Percentiles rank a stretch among this genome's conserved stretches.
Conservation (phyloP, 2,797 vertebrate genomes). For the Thunnus albacares region DNA sequence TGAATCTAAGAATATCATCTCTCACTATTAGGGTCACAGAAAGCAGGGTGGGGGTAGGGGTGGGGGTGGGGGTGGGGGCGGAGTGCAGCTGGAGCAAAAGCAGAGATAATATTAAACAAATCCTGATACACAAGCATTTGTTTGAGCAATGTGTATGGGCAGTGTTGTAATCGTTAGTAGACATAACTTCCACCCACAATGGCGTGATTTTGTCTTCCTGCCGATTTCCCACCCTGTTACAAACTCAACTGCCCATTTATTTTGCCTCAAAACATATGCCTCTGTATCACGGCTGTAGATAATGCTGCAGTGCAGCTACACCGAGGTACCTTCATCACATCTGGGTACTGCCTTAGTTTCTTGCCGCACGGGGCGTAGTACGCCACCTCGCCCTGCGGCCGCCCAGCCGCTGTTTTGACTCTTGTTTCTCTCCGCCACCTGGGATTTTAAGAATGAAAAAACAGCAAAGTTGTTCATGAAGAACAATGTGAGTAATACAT, state of each 20-base stretch:
- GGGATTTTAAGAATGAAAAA: constrained; percentile 37
- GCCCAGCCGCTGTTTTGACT: constrained; percentile 92
- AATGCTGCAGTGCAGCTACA: constrained; percentile 24
- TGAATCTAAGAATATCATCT: constrained; percentile 76
- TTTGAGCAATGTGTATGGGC: constrained; percentile 67
- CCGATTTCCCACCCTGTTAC: constrained; percentile 14
- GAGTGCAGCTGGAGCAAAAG: constrained; percentile 62
- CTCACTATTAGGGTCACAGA: constrained; percentile 72
- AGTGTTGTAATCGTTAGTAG: constrained; percentile 6
- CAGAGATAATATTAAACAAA: constrained; percentile 55
- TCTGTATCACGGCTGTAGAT: constrained; percentile 53
- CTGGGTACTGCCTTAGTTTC: constrained; percentile 97
- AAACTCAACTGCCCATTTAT: constrained; percentile 60
- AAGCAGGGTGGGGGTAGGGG: constrained; percentile 49
- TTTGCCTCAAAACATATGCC: constrained; percentile 65
- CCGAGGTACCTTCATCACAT: constrained; percentile 91
- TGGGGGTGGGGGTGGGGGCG: constrained; percentile 40
- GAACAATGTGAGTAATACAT: constrained; percentile 4
- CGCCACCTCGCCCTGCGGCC: constrained; percentile 94
- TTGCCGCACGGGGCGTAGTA: constrained; percentile 97
- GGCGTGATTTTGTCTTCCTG: not conserved
- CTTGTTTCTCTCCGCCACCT: constrained; percentile 98
- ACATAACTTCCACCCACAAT: constrained; percentile 9
- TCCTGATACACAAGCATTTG: constrained; percentile 65
- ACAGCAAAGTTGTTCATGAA: constrained; percentile 25